Evolutionary conservation across 2,888 invertebrate species (phyloP).

Genomic region (Meiosimyza platycephala): DNA sequence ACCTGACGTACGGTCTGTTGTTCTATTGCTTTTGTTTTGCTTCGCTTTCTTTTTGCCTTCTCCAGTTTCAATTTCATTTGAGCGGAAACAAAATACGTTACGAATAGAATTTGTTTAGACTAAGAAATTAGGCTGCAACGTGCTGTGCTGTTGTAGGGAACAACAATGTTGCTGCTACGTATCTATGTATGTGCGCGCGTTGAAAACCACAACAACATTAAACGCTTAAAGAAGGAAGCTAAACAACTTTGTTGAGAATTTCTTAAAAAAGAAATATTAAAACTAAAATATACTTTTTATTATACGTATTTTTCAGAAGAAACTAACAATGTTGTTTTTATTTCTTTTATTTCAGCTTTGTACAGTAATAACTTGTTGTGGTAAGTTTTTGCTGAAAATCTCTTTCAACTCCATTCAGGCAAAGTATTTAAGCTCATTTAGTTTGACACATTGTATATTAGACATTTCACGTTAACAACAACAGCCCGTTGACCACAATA

Average conservation of each 20-base stretch:
- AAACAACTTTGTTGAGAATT: too few relatives aligned
- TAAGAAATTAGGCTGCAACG: background rate
- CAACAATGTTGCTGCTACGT: background rate
- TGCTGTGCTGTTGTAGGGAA: background rate
- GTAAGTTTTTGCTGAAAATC: slow-evolving; percentile 8
- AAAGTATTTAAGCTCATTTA: background rate
- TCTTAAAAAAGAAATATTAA: too few relatives aligned
- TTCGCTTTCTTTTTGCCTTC: background rate
- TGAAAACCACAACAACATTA: too few relatives aligned
- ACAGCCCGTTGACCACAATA: slow-evolving; percentile 30
- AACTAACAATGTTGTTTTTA: background rate
- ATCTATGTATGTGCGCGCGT: too few relatives aligned
- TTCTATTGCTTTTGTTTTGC: slow-evolving; percentile 5
- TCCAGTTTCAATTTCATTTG: slow-evolving; percentile 60
- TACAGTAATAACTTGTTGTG: background rate
- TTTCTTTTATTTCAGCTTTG: background rate
- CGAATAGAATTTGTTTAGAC: slow-evolving; percentile 28
- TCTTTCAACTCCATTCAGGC: too few relatives aligned
- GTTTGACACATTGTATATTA: background rate
- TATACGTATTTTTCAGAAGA: too few relatives aligned
- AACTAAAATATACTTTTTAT: too few relatives aligned
- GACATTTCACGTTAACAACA: background rate
- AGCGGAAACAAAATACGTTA: slow-evolving; percentile 52
- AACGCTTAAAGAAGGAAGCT: too few relatives aligned
- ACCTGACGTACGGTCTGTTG: background rate